Percentiles rank a stretch among this genome's conserved stretches.
These are phyloP conservation scores for Ectropis crepuscularia DNA, from an alignment of 2,888 invertebrate species.

Conservation along the genomic window DNA sequence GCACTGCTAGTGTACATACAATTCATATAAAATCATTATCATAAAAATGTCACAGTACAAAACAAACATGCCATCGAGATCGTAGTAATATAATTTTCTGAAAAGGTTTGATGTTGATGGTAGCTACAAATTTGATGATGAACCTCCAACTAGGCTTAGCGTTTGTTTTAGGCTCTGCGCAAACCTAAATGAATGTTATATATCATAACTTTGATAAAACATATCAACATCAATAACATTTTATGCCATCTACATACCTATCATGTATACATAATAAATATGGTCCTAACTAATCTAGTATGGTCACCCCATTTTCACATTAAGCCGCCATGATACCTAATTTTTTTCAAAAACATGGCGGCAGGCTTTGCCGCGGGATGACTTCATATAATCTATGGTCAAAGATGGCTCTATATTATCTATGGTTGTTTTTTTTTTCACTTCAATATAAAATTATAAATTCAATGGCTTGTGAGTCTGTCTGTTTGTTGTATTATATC, in stretches of 20 bases:
- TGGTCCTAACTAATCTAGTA: background rate
- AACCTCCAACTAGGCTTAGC: too few relatives aligned
- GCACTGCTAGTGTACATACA: too few relatives aligned
- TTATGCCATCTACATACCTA: background rate
- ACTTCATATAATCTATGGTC: constrained; percentile 80
- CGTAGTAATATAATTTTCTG: too few relatives aligned
- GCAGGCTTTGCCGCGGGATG: constrained; percentile 65
- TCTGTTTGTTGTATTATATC: background rate
- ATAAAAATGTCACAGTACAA: too few relatives aligned
- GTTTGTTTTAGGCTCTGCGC: too few relatives aligned
- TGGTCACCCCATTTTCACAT: constrained; percentile 56
- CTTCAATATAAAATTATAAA: constrained; percentile 29
- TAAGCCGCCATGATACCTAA: constrained; percentile 68
- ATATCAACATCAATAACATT: background rate
- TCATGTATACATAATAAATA: background rate
- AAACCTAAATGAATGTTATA: too few relatives aligned
- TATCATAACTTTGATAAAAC: too few relatives aligned
- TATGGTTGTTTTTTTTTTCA: constrained; percentile 60
- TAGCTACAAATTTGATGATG: too few relatives aligned
- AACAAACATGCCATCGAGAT: too few relatives aligned
- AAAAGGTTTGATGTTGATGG: too few relatives aligned
- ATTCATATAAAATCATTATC: too few relatives aligned
- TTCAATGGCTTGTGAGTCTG: background rate
- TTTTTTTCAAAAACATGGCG: constrained; percentile 68
- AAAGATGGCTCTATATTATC: constrained; percentile 80